Evolutionary conservation across 2,888 invertebrate species (phyloP).

Genomic region (Stegana nigrithorax): DNA sequence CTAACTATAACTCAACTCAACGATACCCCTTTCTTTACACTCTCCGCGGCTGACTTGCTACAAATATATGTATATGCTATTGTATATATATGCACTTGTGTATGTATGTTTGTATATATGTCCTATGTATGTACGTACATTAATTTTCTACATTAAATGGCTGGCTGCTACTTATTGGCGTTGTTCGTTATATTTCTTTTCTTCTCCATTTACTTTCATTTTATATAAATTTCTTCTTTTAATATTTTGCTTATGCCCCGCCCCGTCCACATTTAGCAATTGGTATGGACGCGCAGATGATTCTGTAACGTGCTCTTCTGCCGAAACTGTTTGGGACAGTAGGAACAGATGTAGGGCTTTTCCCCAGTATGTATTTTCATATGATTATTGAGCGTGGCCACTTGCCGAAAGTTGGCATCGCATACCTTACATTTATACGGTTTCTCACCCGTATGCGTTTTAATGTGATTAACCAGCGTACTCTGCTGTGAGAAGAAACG

Average conservation of each 20-base stretch:
- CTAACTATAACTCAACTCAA: no score
- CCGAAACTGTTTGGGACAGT: constrained; percentile 64
- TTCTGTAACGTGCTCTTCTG: constrained; percentile 64
- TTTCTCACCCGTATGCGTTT: constrained; percentile 64
- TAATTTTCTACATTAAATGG: constrained; percentile 45
- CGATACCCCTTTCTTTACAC: no score
- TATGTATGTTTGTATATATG: constrained; percentile 20
- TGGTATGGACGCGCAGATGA: constrained; percentile 61
- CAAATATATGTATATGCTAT: constrained; percentile 31
- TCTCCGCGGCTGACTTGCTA: constrained; percentile 1
- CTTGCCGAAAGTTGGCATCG: constrained; percentile 61
- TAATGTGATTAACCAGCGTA: constrained; percentile 62
- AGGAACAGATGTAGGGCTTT: constrained; percentile 65
- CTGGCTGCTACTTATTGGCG: no score
- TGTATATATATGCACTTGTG: constrained; percentile 28
- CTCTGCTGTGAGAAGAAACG: constrained; percentile 64
- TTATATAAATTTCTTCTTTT: no score
- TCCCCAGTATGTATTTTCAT: constrained; percentile 65
- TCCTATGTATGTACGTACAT: constrained; percentile 5
- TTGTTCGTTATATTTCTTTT: no score
- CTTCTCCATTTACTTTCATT: no score
- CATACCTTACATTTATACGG: constrained; percentile 65
- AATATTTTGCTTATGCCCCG: no score
- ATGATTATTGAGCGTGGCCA: constrained; percentile 63
- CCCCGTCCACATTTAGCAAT: constrained; percentile 43